Evolutionary conservation across 2,113 vertebrate genomes (phyloP).

Genomic region (Aptenodytes forsteri): DNA sequence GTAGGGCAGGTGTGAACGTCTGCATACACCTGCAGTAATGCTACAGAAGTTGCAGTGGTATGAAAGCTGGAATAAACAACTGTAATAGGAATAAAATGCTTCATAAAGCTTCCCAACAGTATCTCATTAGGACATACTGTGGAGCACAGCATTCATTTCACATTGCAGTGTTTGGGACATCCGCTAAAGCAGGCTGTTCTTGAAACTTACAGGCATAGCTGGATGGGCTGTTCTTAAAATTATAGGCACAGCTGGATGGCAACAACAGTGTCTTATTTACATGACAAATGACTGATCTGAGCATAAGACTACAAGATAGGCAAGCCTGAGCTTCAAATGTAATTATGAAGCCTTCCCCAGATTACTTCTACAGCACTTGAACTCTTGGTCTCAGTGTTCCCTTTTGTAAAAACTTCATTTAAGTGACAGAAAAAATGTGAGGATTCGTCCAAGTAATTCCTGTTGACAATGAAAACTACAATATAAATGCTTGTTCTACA

Average conservation of each 20-base stretch:
- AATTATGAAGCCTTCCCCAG: not conserved
- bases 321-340: not conserved
- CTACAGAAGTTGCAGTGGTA: not conserved
- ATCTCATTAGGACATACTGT: not conserved
- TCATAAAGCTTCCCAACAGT: not conserved
- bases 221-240: not conserved
- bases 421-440: not conserved
- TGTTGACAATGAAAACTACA: not conserved
- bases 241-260: not conserved
- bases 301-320: not conserved
- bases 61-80: not conserved
- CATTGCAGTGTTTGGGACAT: not conserved
- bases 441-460: not conserved
- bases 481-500: not conserved
- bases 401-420: not conserved
- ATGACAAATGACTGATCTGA: not conserved
- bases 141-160: not conserved
- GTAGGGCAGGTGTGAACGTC: not conserved
- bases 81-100: not conserved
- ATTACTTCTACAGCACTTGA: not conserved
- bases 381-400: not conserved
- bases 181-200: not conserved
- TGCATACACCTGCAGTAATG: not conserved
- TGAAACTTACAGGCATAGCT: not conserved
- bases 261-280: not conserved